phyloP scores from a whole-genome alignment of 2,797 vertebrate genomes.

The Crenichthys baileyi region DNA sequence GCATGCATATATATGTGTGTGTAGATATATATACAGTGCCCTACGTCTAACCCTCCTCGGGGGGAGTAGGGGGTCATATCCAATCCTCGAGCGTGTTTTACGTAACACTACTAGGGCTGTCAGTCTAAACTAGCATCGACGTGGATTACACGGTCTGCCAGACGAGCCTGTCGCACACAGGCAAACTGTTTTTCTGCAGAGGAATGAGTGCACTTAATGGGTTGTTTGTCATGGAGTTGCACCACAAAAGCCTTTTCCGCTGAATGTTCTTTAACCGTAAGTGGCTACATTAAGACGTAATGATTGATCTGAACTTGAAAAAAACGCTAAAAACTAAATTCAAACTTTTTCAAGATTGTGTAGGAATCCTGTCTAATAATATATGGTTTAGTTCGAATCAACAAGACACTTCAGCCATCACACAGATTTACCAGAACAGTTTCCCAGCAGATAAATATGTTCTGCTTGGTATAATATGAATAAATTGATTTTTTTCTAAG shows the following conservation, averaged over 20 bases:
- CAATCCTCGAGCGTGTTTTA: constrained; percentile 65
- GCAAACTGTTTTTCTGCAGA: constrained; percentile 16
- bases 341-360: no score
- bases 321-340: no score
- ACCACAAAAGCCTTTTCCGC: neutral
- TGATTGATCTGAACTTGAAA: neutral
- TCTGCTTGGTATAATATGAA: neutral
- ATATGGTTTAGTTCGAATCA: no score
- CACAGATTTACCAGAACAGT: neutral
- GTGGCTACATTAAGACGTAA: neutral
- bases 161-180: constrained; percentile 1
- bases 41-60: constrained; percentile 43
- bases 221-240: neutral
- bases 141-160: constrained; percentile 41
- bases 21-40: neutral
- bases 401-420: no score
- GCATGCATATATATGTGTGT: neutral
- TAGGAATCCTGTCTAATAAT: no score
- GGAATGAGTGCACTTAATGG: neutral
- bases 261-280: neutral
- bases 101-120: constrained; percentile 57
- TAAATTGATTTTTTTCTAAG: no score
- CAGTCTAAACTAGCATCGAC: constrained; percentile 37
- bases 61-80: constrained; percentile 42
- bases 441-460: neutral